Conservation (phyloP, 2,113 vertebrate species). For the Tringa solitaria region DNA sequence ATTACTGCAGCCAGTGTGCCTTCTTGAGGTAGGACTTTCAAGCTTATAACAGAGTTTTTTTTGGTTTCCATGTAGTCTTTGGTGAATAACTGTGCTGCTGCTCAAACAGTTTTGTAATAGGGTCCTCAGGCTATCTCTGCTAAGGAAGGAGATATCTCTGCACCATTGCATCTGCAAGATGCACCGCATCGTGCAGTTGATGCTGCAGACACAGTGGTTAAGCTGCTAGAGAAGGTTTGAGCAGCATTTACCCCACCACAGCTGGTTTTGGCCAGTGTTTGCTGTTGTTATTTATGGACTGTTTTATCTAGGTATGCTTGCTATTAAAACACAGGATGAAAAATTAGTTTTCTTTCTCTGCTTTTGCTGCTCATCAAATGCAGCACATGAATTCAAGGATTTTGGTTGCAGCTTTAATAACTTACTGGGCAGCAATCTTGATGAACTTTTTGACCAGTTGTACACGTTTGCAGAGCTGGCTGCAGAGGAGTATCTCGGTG, state of each 20-base stretch:
- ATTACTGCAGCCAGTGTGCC: background rate
- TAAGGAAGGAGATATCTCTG: background rate
- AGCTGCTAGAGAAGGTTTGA: background rate
- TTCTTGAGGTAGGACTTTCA: background rate
- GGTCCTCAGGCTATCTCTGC: background rate
- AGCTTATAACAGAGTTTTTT: background rate
- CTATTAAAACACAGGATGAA: background rate
- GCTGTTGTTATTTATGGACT: background rate
- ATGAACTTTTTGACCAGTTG: slow-evolving; percentile 98
- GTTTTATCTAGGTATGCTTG: background rate
- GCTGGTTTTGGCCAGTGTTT: background rate
- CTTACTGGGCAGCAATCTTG: slow-evolving; percentile 98
- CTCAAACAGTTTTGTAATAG: background rate
- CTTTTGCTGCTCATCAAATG: background rate
- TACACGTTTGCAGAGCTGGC: slow-evolving; percentile 89
- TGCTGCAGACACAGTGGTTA: background rate
- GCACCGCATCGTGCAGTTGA: background rate
- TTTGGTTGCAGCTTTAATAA: slow-evolving; percentile 11
- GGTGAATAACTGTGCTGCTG: background rate
- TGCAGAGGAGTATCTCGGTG: slow-evolving; percentile 91
- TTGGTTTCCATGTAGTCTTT: background rate
- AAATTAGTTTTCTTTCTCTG: background rate
- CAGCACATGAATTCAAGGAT: background rate
- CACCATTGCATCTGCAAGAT: background rate
- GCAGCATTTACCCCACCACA: background rate